Evolutionary conservation across 2,797 vertebrate genomes (phyloP).

Genomic region (Enteromius thamalakanensis): DNA sequence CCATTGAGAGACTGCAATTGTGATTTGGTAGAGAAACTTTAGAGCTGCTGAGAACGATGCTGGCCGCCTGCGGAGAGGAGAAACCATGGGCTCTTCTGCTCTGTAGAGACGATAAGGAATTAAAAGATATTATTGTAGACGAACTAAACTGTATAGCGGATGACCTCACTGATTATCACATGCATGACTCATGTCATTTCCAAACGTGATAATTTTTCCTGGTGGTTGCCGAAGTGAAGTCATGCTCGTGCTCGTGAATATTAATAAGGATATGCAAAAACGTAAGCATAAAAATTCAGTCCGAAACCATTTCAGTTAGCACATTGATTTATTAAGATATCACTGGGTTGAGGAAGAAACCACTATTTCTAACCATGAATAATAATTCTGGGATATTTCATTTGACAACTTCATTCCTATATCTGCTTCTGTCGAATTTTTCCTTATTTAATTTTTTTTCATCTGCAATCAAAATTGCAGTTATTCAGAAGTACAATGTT

Average conservation of each 20-base stretch:
- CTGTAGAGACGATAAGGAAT: slow-evolving; percentile 63
- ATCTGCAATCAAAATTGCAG: too few relatives aligned
- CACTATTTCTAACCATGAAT: background rate
- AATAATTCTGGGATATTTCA: slow-evolving; percentile 14
- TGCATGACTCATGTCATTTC: background rate
- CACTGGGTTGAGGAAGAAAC: background rate
- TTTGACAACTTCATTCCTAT: background rate
- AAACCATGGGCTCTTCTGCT: slow-evolving; percentile 72
- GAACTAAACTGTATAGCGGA: background rate
- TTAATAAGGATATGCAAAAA: background rate
- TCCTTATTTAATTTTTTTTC: too few relatives aligned
- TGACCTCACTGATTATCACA: background rate
- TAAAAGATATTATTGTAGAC: slow-evolving; percentile 38
- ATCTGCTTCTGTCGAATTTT: background rate
- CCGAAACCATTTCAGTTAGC: background rate
- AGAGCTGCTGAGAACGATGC: slow-evolving; percentile 62
- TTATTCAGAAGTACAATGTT: too few relatives aligned
- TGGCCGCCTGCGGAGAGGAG: slow-evolving; percentile 57
- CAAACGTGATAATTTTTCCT: background rate
- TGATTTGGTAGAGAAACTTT: slow-evolving; percentile 65
- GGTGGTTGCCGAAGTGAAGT: background rate
- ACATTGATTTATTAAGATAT: background rate
- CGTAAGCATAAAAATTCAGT: background rate
- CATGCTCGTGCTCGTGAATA: background rate
- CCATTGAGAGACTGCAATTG: slow-evolving; percentile 72